Evolutionary conservation across 2,113 vertebrate species (phyloP), one percentile per base, ranked within the genome.

Genomic region (Cichladusa arquata): DNA sequence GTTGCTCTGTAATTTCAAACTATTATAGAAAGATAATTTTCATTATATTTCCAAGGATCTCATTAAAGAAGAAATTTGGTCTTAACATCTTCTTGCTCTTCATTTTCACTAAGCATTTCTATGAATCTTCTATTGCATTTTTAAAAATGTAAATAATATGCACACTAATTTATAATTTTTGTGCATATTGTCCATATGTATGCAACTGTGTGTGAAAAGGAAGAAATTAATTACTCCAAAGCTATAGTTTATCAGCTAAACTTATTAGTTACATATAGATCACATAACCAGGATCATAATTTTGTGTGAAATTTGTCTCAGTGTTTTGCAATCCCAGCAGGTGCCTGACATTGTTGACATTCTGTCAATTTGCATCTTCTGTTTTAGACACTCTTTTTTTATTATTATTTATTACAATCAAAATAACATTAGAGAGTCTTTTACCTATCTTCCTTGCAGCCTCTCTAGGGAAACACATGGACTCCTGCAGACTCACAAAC

Each of bases 1-100:
- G 51, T 93, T 97, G 26, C 38, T 97, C 29, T 81, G 82, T 93
- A 81, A 93, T 96, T 97, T 90, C 36, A 91, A 95, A 91, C 53
- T 50, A 81, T 86, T 92, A 81, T 31, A 72, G 74, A 93, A 93
- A 92, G n/a, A 94, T 67, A 88, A 92, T 87, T 94, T 91, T 45
- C 34, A 28, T 88, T 84, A 81, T 51, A 86, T 61, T 91, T 92
- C 54, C 72, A 66, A 91, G 24, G 48, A 93, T 88, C 67, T 53
- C 64, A 69, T 57, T 76, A 78, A 95, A 67, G 42, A 81, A 66
- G 2, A 91, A 92, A 90, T 65, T 81, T 70, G 31, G 0, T 13
- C 91, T 94, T 87, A 85, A 58, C 12, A 33, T 96, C 77, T 51
- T 40, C 44, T 58, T 88, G 53, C 10, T 16, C 36, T 26, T 83